Percentiles rank a stretch among this genome's conserved stretches.
These are phyloP conservation scores for Ophonus ardosiacus DNA, from an alignment of 2,888 invertebrate species.

Conservation along the genomic window DNA sequence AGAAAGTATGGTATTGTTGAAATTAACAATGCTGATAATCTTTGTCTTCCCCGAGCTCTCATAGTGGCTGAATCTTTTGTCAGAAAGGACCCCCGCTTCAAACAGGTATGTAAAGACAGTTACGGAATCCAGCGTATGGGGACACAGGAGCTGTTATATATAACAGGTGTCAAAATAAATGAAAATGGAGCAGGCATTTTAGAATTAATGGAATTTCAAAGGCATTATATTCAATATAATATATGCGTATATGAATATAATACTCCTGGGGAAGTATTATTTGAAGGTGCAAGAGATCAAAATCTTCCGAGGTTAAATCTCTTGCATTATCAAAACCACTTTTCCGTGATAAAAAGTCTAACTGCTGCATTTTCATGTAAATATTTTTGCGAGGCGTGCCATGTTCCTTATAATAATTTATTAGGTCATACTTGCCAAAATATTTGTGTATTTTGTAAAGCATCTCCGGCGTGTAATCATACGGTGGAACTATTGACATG, in stretches of 20 bases:
- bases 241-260: constrained; percentile 63
- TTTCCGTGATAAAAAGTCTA: constrained; percentile 58
- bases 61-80: no score
- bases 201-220: constrained; percentile 63
- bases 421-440: constrained; percentile 61
- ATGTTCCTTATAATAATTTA: constrained; percentile 65
- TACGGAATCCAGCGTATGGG: no score
- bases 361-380: constrained; percentile 67
- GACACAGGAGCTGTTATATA: no score
- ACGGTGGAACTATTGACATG: not conserved
- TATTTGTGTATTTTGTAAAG: constrained; percentile 40
- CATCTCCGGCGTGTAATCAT: constrained; percentile 57
- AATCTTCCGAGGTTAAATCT: no score
- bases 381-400: constrained; percentile 68
- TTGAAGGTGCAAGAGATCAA: not conserved
- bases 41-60: no score
- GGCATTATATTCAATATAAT: constrained; percentile 49
- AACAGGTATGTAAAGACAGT: constrained; percentile 64
- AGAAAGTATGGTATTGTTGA: no score
- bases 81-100: no score
- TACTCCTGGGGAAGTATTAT: constrained; percentile 26
- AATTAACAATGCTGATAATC: no score
- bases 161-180: no score
- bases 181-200: no score
- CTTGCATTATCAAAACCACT: no score